Evolutionary conservation across 2,113 vertebrate species (phyloP), one percentile per base, ranked within the genome.

Genomic region (Rhinogobius similis): DNA sequence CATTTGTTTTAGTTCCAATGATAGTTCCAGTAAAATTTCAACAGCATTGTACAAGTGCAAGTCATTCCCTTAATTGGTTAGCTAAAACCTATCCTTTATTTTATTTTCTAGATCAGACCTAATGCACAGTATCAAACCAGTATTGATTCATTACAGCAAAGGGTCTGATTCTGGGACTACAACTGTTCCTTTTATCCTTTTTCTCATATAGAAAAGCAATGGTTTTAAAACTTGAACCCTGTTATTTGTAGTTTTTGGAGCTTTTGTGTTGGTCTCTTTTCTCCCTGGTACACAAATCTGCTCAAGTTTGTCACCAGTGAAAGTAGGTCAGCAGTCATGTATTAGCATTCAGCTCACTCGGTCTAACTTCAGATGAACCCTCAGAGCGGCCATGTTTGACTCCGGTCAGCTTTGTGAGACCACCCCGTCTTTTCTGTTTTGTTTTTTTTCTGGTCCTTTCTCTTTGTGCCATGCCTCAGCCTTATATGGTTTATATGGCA

Each of bases 401-500:
- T 14, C 73, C 71, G 80, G 46, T 77, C 62, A 62, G 66, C 23
- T 62, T 32, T 77, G 70, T 79, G 32, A 32, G 52, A 73, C 67
- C 59, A 58, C 43, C 29, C 56, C 39, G 9, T 69, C 72, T 50
- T 56, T 66, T 39, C n/a, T 44, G 81, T 36, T 36, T 36, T 36
- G 5, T 36, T 36, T 44, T 67, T 70, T 79, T 32, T 70, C 77
- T 67, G 74, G 76, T 24, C 70, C 77, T 27, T 67, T 67, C 53
- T 74, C 73, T 87, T 84, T 91, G 86, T 91, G 59, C 76, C 77
- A 64, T 75, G 70, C 75, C 81, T 77, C 63, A 61, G 65, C 76
- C 75, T 71, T 70, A 48, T 77, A 68, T 85, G 41, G 75, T 93
- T 93, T 93, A 88, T 89, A 67, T 81, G 73, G 82, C 87, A 85